Evolutionary conservation across 2,888 invertebrate genomes (phyloP).

Genomic region (Chrysolina haemoptera): DNA sequence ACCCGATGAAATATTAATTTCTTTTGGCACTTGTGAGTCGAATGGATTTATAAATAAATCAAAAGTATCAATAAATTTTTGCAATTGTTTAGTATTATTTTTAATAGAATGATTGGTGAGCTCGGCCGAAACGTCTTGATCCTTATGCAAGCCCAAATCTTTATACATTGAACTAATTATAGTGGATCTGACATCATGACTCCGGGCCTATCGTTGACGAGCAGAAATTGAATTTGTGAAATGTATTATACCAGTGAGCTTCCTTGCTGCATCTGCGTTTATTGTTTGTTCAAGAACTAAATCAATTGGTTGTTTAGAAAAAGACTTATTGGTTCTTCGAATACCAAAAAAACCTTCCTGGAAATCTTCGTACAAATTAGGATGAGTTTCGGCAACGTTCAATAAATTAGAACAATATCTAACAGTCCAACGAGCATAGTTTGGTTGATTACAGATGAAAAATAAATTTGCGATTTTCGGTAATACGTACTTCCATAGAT

Average conservation of each 20-base stretch:
- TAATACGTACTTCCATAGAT: conserved; percentile 52
- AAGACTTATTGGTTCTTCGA: conserved; percentile 60
- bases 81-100: too few relatives aligned
- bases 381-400: conserved; percentile 60
- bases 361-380: conserved; percentile 54
- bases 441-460: conserved; percentile 61
- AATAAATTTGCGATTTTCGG: conserved; percentile 60
- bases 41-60: conserved; percentile 52
- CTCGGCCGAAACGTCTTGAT: conserved; percentile 57
- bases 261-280: conserved; percentile 55
- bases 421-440: conserved; percentile 61
- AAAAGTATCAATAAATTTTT: conserved; percentile 41
- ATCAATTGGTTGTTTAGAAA: conserved; percentile 61
- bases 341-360: conserved; percentile 59
- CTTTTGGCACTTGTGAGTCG: conserved; percentile 42
- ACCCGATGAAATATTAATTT: conserved; percentile 51
- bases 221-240: conserved; percentile 31
- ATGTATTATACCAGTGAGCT: conserved; percentile 33
- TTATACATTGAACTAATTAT: conserved; percentile 53
- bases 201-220: conserved; percentile 55
- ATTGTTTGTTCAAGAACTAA: conserved; percentile 62
- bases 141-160: conserved; percentile 48
- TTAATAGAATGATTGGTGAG: too few relatives aligned
- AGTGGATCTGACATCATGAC: conserved; percentile 50
- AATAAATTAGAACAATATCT: conserved; percentile 59